Base-by-base conservation (phyloP, 2,888 invertebrate species). In the Xylota segnis region DNA sequence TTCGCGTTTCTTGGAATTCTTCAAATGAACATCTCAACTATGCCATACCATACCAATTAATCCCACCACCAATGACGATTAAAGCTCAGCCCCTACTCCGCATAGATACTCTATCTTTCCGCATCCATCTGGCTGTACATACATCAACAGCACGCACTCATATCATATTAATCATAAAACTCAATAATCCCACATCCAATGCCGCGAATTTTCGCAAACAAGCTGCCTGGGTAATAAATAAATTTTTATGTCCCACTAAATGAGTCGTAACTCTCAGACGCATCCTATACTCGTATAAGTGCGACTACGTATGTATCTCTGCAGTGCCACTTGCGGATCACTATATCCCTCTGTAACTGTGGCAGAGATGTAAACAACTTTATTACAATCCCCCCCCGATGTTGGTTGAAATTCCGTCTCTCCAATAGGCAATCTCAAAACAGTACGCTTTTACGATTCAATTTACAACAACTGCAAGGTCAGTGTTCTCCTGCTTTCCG, bases 281-380 rank as follows among this genome's bases (percentile, higher is more conserved):
- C 75, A 58, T 71, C 71, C 52, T 29, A 70, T 74, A 70, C 40
- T 2, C 23, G n/a, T n/a, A n/a, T n/a, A n/a, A n/a, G n/a, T n/a
- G n/a, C n/a, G n/a, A n/a, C 23, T 23, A 23, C 23, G 23, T 23
- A 23, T 23, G 23, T 50, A 65, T 84, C 59, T 78, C 63, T 61
- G 70, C 75, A 52, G 45, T 54, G 45, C 54, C 74, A 81, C 61
- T 74, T 70, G 70, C 70, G 70, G 61, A 70, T 58, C 47, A 29
- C 65, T 34, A 37, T 32, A 32, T 50, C 10, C 9, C 2, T 14
- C 5, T 10, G 7, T 23, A 14, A 32, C 9, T 47, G 23, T 37
- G 61, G 14, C n/a, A 37, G 68, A 65, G 70, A 66, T 84, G 81
- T 81, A 81, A 84, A 84, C 84, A 84, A 84, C 84, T 81, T 84